A percentile compares a stretch with the other conserved stretches of the same genome.
Evolutionary conservation across 37 sponge, comb jelly and placozoan species (phyloP).

Genomic region (Bolinopsis microptera): DNA sequence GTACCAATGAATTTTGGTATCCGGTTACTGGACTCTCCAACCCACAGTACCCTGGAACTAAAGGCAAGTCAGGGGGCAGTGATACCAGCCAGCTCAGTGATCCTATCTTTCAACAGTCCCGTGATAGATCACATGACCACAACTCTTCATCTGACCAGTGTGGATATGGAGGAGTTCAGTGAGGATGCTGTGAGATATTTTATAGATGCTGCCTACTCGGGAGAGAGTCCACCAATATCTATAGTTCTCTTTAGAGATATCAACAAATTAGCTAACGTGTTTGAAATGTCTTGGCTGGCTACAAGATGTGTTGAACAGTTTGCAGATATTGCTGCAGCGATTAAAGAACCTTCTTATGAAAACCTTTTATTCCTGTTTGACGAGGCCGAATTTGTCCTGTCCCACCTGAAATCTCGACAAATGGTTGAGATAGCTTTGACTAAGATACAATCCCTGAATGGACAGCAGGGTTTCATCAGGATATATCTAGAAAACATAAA

Average conservation of each 20-base stretch:
- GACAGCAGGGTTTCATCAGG: background rate
- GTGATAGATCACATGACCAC: background rate
- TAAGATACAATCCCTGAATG: background rate
- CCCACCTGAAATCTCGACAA: background rate
- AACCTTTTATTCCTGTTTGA: background rate
- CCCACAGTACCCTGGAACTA: background rate
- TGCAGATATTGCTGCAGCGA: background rate
- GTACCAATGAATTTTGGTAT: conserved; percentile 1
- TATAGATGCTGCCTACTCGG: background rate
- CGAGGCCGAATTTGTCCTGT: background rate
- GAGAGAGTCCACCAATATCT: background rate
- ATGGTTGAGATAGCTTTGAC: background rate
- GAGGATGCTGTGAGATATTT: background rate
- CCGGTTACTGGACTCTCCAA: background rate
- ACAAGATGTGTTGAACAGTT: background rate
- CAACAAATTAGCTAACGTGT: background rate
- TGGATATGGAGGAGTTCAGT: background rate
- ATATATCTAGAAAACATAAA: background rate
- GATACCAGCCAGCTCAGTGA: background rate
- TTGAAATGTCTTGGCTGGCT: background rate
- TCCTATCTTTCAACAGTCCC: conserved; percentile 7
- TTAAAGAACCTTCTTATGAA: background rate
- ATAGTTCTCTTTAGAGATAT: background rate
- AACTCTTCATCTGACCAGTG: background rate
- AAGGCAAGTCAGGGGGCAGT: background rate